A percentile compares a stretch with the other conserved stretches of the same genome.
These are phyloP conservation scores for Nesogale talazaci DNA, from an alignment of 2,113 vertebrate species.

Conservation along the genomic window DNA sequence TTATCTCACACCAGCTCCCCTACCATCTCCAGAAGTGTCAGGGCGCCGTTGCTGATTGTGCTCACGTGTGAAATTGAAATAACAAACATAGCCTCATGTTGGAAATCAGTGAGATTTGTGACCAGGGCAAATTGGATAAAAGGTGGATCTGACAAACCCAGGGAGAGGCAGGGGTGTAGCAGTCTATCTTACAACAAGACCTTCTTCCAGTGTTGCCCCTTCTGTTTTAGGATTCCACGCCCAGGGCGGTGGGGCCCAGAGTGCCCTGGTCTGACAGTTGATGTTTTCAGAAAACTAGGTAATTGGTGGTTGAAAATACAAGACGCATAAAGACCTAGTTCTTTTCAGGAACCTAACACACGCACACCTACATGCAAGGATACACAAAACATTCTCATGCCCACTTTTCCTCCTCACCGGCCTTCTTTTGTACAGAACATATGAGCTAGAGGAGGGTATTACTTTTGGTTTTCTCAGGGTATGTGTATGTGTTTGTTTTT, in stretches of 20 bases:
- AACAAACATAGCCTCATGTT: conserved; percentile 44
- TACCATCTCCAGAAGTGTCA: conserved; percentile 14
- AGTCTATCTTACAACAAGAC: neutral
- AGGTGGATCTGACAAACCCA: neutral
- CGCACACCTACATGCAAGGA: too few relatives aligned
- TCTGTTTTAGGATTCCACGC: neutral
- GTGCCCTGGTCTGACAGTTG: too few relatives aligned
- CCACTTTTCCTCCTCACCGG: neutral
- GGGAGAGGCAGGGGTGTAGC: neutral
- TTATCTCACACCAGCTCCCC: neutral
- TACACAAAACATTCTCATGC: neutral
- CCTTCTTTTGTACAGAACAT: neutral
- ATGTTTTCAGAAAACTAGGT: neutral
- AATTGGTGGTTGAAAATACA: neutral
- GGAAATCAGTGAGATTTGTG: conserved; percentile 45
- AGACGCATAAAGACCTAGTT: neutral
- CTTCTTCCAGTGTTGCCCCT: neutral
- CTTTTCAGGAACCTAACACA: neutral
- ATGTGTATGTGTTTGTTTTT: too few relatives aligned
- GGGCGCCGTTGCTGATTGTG: conserved; percentile 4
- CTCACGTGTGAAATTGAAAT: conserved; percentile 63
- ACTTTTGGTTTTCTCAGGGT: conserved; percentile 19
- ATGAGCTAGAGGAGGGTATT: neutral
- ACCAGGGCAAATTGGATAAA: conserved; percentile 24
- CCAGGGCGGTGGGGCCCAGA: too few relatives aligned